A percentile compares a stretch with the other conserved stretches of the same genome.
Evolutionary conservation across 2,113 vertebrate genomes (phyloP).

Genomic region (Oriolus oriolus): DNA sequence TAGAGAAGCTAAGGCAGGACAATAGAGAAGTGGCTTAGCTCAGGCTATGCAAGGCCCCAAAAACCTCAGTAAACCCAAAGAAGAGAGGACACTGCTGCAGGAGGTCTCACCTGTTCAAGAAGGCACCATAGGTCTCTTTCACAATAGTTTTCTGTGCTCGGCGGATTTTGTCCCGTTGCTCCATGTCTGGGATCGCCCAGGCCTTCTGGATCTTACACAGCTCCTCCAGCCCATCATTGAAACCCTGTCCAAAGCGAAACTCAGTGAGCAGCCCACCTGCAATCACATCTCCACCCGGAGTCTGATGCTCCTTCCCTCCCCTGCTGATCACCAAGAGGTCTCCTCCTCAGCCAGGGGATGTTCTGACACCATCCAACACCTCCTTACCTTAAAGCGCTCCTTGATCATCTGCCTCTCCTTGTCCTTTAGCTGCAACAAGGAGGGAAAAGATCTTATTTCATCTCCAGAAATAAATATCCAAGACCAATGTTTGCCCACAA

Average conservation of each 20-base stretch:
- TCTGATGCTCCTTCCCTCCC: not conserved
- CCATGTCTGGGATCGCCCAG: conserved; percentile 94
- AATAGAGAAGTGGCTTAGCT: not conserved
- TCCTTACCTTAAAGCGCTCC: conserved; percentile 94
- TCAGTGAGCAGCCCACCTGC: not conserved
- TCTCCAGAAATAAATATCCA: not conserved
- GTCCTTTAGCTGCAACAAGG: conserved; percentile 85
- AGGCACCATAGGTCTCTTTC: conserved; percentile 84
- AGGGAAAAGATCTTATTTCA: not conserved
- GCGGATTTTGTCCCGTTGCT: conserved; percentile 89
- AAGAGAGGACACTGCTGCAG: not conserved
- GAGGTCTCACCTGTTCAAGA: conserved; percentile 82
- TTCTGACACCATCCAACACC: not conserved
- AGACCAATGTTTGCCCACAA: not conserved
- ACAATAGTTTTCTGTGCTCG: conserved; percentile 87
- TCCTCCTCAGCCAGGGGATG: not conserved
- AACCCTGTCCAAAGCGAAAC: conserved; percentile 77
- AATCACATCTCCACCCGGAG: fast-evolving
- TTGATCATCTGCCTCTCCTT: conserved; percentile 98
- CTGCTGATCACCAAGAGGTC: not conserved
- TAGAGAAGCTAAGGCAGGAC: not conserved
- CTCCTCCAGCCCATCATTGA: conserved; percentile 94
- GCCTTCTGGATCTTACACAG: conserved; percentile 95
- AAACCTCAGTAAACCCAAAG: not conserved
- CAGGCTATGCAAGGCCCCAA: too few relatives aligned